Evolutionary conservation across 1,140 invertebrate species (phyloP).

Genomic region (Platyscapa corneri): DNA sequence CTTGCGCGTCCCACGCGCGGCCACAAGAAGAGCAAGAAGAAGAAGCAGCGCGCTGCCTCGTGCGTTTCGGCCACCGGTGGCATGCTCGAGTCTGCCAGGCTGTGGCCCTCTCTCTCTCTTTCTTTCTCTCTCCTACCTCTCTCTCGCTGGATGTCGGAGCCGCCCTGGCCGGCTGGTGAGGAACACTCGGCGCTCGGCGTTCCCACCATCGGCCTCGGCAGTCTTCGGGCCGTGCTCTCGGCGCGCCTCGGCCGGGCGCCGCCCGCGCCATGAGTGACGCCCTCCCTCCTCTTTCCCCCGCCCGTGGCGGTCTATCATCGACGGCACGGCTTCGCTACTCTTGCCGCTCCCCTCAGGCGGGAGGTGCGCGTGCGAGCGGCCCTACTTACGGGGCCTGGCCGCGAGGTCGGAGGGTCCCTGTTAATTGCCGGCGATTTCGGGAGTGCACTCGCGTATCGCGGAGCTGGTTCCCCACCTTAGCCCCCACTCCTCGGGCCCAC

Average conservation of each 20-base stretch:
- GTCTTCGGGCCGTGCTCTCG: slow-evolving; percentile 62
- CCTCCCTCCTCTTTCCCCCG: slow-evolving; percentile 14
- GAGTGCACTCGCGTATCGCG: background rate
- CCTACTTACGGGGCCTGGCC: background rate
- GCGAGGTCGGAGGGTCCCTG: background rate
- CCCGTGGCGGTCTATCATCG: background rate
- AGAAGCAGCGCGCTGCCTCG: slow-evolving; percentile 49
- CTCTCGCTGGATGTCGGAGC: slow-evolving; percentile 54
- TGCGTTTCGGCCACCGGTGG: slow-evolving; percentile 38
- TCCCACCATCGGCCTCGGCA: slow-evolving; percentile 73
- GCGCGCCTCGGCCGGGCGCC: slow-evolving; percentile 55
- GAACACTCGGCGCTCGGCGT: slow-evolving; percentile 72
- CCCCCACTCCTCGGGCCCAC: no score
- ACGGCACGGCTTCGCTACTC: slow-evolving; percentile 42
- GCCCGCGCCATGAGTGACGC: slow-evolving; percentile 46
- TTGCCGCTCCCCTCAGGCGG: background rate
- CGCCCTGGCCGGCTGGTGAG: slow-evolving; percentile 67
- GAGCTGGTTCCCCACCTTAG: background rate
- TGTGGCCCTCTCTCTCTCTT: slow-evolving; percentile 11
- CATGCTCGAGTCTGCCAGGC: slow-evolving; percentile 7
- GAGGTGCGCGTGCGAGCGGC: slow-evolving; percentile 31
- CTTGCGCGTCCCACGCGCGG: slow-evolving; percentile 13
- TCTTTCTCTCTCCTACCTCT: slow-evolving; percentile 45
- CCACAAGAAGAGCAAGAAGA: slow-evolving; percentile 22
- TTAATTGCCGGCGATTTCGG: slow-evolving; percentile 23